A percentile compares a stretch with the other conserved stretches of the same genome.
Conservation (phyloP, 2,113 vertebrate genomes). For the Tangachromis dhanisi region DNA sequence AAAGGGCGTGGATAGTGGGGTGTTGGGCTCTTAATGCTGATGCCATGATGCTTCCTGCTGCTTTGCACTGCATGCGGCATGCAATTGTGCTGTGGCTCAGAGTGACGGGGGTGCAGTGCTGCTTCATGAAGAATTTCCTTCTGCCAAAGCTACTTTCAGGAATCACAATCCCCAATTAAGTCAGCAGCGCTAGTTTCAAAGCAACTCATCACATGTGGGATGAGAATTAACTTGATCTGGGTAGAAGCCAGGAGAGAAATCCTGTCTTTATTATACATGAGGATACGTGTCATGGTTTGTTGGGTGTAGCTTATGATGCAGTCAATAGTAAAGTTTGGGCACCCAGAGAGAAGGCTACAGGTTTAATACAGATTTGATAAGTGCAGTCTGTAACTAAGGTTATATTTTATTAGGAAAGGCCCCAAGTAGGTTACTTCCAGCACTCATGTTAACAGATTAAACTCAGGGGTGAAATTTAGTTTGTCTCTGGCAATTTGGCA, state of each 20-base stretch:
- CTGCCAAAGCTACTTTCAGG: not conserved
- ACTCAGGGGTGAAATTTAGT: not conserved
- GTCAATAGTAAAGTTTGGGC: not conserved
- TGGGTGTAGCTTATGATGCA: not conserved
- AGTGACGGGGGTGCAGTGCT: not conserved
- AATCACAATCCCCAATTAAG: conserved; percentile 6
- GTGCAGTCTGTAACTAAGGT: not conserved
- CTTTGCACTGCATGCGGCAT: conserved; percentile 8
- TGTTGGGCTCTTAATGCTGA: conserved; percentile 9
- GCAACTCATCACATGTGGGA: not conserved
- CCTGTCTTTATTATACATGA: not conserved
- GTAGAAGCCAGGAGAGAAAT: not conserved
- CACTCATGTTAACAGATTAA: not conserved
- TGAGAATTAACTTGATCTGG: not conserved
- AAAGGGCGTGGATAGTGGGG: not conserved
- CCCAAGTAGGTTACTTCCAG: not conserved
- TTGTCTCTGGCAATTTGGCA: not conserved
- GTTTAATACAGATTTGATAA: not conserved
- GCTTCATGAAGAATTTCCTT: not conserved
- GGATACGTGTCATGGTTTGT: not conserved
- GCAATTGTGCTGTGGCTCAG: not conserved
- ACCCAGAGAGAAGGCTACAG: not conserved
- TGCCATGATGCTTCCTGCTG: conserved; percentile 12
- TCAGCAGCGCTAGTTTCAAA: not conserved
- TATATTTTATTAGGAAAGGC: not conserved